Percentiles rank a stretch among this genome's conserved stretches.
These are phyloP conservation scores for Conger conger DNA, from an alignment of 2,113 vertebrate genomes.

Conservation along the genomic window DNA sequence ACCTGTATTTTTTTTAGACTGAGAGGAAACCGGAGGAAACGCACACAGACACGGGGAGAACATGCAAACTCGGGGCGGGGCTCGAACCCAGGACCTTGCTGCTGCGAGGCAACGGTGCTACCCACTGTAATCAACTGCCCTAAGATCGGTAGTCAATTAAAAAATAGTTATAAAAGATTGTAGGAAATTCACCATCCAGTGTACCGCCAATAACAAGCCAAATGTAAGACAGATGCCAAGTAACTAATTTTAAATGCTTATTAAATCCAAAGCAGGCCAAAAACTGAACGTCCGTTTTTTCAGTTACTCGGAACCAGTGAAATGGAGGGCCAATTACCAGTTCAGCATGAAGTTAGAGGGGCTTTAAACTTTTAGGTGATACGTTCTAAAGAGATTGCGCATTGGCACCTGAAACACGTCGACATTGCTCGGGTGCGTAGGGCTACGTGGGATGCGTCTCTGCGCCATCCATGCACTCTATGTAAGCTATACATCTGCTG, in stretches of 20 bases:
- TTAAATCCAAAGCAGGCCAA: neutral
- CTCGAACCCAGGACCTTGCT: too few species aligned
- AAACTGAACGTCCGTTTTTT: neutral
- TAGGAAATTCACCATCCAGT: neutral
- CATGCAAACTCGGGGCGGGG: too few species aligned
- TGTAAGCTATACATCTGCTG: neutral
- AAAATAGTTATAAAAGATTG: too few species aligned
- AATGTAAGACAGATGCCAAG: too few species aligned
- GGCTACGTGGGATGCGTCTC: neutral
- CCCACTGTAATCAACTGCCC: too few species aligned
- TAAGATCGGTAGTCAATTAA: too few species aligned
- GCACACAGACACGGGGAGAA: too few species aligned
- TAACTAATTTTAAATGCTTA: neutral
- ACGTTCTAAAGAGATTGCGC: neutral
- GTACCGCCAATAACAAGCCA: too few species aligned
- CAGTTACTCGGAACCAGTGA: neutral
- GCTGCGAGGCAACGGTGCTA: too few species aligned
- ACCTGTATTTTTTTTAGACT: too few species aligned
- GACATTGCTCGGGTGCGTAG: neutral
- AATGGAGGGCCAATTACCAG: neutral
- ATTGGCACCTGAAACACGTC: neutral
- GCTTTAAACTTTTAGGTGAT: neutral
- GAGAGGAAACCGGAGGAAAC: too few species aligned
- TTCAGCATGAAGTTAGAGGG: neutral
- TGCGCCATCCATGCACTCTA: neutral